Evolutionary conservation across 2,888 invertebrate genomes (phyloP).

Genomic region (Philereme vetulata): DNA sequence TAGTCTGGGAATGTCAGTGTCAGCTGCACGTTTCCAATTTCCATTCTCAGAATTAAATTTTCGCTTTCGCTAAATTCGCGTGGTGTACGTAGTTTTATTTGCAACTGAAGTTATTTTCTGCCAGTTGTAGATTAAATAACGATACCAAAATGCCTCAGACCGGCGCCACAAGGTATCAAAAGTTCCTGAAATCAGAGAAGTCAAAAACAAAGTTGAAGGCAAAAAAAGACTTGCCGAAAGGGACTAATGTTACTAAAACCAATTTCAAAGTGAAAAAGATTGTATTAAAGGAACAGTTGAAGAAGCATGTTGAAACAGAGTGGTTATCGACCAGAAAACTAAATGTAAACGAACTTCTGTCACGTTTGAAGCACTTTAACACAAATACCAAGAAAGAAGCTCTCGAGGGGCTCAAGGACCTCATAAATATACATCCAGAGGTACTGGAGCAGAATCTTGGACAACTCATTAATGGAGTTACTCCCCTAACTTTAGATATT

Average conservation of each 20-base stretch:
- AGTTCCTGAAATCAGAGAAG: slow-evolving; percentile 92
- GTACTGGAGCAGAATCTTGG: slow-evolving; percentile 85
- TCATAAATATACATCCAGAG: slow-evolving; percentile 64
- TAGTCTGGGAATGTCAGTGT: too few relatives aligned
- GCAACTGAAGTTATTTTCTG: too few relatives aligned
- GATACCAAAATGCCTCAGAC: slow-evolving; percentile 66
- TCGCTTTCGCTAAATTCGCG: too few relatives aligned
- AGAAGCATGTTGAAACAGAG: slow-evolving; percentile 77
- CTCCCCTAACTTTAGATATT: slow-evolving; percentile 88
- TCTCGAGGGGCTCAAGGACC: slow-evolving; percentile 84
- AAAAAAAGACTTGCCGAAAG: slow-evolving; percentile 91
- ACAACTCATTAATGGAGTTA: slow-evolving; percentile 86
- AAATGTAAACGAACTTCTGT: slow-evolving; percentile 88
- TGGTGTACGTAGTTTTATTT: too few relatives aligned
- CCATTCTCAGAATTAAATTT: too few relatives aligned
- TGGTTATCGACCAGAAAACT: slow-evolving; percentile 87
- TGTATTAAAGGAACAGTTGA: slow-evolving; percentile 90
- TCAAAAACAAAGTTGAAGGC: slow-evolving; percentile 94
- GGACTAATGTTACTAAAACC: slow-evolving; percentile 94
- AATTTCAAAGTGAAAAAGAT: slow-evolving; percentile 95
- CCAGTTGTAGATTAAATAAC: too few relatives aligned
- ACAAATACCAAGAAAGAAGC: slow-evolving; percentile 86
- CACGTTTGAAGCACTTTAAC: slow-evolving; percentile 90
- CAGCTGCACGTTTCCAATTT: too few relatives aligned
- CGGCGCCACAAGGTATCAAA: slow-evolving; percentile 86